Base-by-base conservation (phyloP, 2,113 vertebrate species). In the Peromyscus californicus region DNA sequence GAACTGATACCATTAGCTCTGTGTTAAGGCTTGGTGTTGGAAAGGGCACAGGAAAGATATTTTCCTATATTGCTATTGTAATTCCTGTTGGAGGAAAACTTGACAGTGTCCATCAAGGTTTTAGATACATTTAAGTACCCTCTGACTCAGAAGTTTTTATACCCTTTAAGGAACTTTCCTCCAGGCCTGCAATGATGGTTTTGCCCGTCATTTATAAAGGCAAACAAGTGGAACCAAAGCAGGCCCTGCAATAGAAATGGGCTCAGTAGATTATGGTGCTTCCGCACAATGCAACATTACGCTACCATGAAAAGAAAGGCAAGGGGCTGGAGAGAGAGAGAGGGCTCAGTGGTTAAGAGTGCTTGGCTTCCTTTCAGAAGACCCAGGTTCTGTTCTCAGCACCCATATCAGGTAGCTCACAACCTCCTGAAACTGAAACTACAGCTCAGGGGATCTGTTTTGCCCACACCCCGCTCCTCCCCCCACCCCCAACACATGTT, bases 41-140 rank as follows among this genome's bases (percentile, higher is more conserved):
- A 89, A 76, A 93, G 11, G 31, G 1, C 65, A 36, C 61, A 36
- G 80, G 59, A 85, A 90, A 69, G 21, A 54, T 65, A 45, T 86
- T 97, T 83, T 89, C 54, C 54, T 78, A 33, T 2, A 15, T 29
- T 69, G 8, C 70, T n/a, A 76, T 39, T 85, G 5, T 26, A 29
- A 57, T 70, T 80, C 79, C 19, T 84, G 63, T 63, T 59, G 33
- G 76, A 72, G 42, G 59, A 69, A 91, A 93, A 90, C 69, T 84
- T 89, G 61, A 36, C 51, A 93, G 39, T 89, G 91, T 76, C 65
- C 89, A 54, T 78, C 57, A 82, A 89, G 59, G 65, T 36, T 96
- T 87, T 89, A 89, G 90, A 70, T 67, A 33, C 1, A 19, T 39
- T 59, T 17, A 3, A 33, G 42, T 21, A 39, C 24, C 7, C 1